Evolutionary conservation across 2,888 invertebrate genomes (phyloP), one percentile per base, ranked within the genome.

Genomic region (Charanyca ferruginea): DNA sequence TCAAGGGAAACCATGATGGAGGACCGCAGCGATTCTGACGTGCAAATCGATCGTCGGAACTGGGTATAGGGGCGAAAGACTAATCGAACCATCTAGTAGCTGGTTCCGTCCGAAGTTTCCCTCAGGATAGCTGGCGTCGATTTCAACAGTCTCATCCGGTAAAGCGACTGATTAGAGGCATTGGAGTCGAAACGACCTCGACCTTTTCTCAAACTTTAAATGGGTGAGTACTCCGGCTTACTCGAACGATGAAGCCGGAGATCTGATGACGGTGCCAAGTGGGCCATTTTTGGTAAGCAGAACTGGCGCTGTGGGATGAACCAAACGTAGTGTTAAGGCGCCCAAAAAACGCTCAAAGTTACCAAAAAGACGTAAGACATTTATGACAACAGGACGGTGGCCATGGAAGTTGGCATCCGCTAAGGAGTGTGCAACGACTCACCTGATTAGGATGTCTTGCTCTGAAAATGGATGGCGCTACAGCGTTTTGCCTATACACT

Each of bases 221-320:
- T 97, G 96, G 96, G 96, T 97, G 96, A 96, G 97, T 97, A 91
- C 94, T 95, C 94, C 92, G 95, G 94, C 96, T 96, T 96, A 92
- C 96, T 96, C 91, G 90, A 95, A 91, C 67, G 78, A 86, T 93
- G 96, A 96, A 96, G 94, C 91, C 93, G 92, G 92, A 92, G 93
- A 86, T 90, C 89, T 91, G 93, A 95, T 94, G 92, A 93, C 94
- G 95, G 96, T 96, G 96, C 96, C 96, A 95, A 97, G 96, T 97
- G 97, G 96, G 96, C 96, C 96, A 96, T 90, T 96, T 97, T 97
- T 97, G 96, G 97, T 97, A 97, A 97, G 97, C 97, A 97, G 97
- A 97, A 97, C 97, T 97, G 97, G 97, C 96, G 97, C 96, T 97
- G 97, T 96, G 97, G 97, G 96, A 97, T 97, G 97, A 97, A 97